Evolutionary conservation across 2,888 invertebrate species (phyloP), one percentile per base, ranked within the genome.

Genomic region (Pseudococcus viburni): DNA sequence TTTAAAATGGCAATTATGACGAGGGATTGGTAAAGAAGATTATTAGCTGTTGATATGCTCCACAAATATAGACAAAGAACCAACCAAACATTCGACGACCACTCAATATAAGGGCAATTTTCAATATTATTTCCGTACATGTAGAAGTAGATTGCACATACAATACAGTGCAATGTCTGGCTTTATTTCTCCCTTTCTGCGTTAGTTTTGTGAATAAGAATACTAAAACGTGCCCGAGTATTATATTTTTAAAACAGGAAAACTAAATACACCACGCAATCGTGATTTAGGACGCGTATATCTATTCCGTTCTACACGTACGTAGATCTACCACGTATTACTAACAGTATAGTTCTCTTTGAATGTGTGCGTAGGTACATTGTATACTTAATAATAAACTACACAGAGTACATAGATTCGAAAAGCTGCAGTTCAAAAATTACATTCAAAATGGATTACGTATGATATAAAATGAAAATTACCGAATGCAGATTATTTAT

Each of bases 381-480:
- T 64, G 64, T 64, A 11, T 9, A 22, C 64, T 7, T 64, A 64
- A 64, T 64, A 64, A 64, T 64, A 64, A 64, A 19, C 64, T 64
- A 64, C 22, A 19, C 17, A 39, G 26, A 42, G 42, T 42, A 42
- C 33, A 15, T 33, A 73, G 33, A 64, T 64, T 64, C 64, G 22
- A 22, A 64, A 64, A 33, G 33, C 73, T 33, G 73, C 73, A 83
- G 46, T 83, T 83, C 80, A 83, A 83, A 83, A 83, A 83, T 83
- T 83, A 46, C 33, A 22, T 83, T 83, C 33, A 46, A 83, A 77
- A 42, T 83, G 77, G 33, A 83, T 83, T 83, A 42, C 19, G 80
- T 83, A 83, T 46, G 80, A 83, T 77, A 77, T 77, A 77, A 77
- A 83, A 83, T 83, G 80, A 83, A 83, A 83, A 83, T 83, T 83